Evolutionary conservation across 1,140 invertebrate genomes (phyloP).

Genomic region (Calliphora vicina): DNA sequence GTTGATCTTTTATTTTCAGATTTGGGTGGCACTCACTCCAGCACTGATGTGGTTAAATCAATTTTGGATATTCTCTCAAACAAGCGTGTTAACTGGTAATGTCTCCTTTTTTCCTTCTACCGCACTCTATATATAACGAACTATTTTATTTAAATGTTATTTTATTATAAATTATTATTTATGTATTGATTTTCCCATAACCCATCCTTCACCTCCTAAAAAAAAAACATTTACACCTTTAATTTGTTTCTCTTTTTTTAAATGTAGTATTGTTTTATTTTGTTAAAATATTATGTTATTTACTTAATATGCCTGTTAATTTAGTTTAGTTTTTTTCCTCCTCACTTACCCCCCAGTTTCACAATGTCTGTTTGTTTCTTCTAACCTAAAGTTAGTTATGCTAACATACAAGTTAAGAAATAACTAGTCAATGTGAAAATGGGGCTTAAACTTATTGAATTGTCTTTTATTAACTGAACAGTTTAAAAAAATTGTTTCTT

Average conservation of each 20-base stretch:
- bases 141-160: background rate
- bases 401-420: too few species aligned
- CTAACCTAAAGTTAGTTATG: too few species aligned
- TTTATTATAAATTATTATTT: background rate
- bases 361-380: too few species aligned
- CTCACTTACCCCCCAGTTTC: background rate
- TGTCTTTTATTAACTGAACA: too few species aligned
- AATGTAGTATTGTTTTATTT: background rate
- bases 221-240: too few species aligned
- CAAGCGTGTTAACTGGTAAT: constrained; percentile 63
- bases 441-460: too few species aligned
- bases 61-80: constrained; percentile 71
- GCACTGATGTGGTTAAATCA: constrained; percentile 74
- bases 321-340: background rate
- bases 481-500: too few species aligned
- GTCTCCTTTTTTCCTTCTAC: background rate
- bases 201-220: too few species aligned
- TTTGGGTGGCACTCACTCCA: constrained; percentile 72
- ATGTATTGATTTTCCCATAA: background rate
- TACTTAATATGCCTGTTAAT: background rate
- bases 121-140: background rate
- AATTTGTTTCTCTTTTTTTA: background rate
- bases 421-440: too few species aligned
- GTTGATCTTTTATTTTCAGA: constrained; percentile 64
- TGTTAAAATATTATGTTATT: background rate